Conservation (phyloP, 2,797 vertebrate genomes). For the Eulemur albifrons region DNA sequence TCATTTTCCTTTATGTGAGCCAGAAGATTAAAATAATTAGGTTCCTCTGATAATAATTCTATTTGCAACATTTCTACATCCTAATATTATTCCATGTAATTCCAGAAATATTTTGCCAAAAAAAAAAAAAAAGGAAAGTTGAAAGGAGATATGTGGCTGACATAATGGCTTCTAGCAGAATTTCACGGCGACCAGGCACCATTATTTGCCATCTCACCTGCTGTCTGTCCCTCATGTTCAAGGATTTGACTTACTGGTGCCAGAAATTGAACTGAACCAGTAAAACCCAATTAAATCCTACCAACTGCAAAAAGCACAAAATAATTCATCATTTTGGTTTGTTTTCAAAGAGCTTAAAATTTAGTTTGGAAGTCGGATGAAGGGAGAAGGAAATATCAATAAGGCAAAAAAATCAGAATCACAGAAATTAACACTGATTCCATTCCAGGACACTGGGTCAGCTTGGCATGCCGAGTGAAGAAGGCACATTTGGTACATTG, state of each 20-base stretch:
- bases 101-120: neutral
- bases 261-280: constrained; percentile 77
- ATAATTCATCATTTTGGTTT: constrained; percentile 77
- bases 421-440: constrained; percentile 80
- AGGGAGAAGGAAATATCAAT: constrained; percentile 76
- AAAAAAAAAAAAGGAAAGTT: neutral
- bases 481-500: neutral
- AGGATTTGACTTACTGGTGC: constrained; percentile 72
- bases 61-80: neutral
- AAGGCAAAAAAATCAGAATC: constrained; percentile 76
- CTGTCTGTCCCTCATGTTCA: constrained; percentile 68
- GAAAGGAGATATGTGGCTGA: neutral
- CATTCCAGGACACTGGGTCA: constrained; percentile 61
- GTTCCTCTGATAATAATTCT: neutral
- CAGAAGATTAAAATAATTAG: neutral
- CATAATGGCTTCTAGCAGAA: neutral
- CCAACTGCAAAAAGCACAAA: constrained; percentile 79
- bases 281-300: constrained; percentile 76
- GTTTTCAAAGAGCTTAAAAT: constrained; percentile 78
- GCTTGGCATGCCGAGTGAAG: constrained; percentile 66
- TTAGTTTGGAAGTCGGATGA: constrained; percentile 44
- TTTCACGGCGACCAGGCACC: neutral
- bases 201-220: constrained; percentile 57
- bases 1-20: neutral
- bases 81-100: neutral